Conservation (phyloP, 1,140 invertebrate genomes). For the Eubasilissa regina region DNA sequence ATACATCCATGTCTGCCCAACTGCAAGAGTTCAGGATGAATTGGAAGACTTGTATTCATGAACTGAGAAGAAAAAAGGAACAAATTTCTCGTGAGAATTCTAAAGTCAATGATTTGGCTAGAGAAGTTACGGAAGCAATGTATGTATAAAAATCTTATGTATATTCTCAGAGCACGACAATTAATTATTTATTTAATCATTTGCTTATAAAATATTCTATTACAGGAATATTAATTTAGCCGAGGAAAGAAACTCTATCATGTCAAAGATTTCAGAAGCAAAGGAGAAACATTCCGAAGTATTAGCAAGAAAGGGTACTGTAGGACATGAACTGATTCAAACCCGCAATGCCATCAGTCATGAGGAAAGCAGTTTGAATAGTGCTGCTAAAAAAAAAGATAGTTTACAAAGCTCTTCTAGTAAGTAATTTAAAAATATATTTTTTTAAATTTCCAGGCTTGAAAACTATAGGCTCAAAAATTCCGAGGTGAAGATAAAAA, state of each 20-base stretch:
- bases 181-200: no score
- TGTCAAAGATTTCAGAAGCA: conserved; percentile 62
- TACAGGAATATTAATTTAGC: conserved; percentile 47
- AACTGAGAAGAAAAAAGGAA: conserved; percentile 62
- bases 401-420: conserved; percentile 43
- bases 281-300: conserved; percentile 63
- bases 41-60: conserved; percentile 48
- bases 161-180: conserved; percentile 2
- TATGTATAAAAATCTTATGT: conserved; percentile 43
- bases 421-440: conserved; percentile 39
- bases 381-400: conserved; percentile 17
- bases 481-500: no score
- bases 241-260: conserved; percentile 64
- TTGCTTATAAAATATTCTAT: no score
- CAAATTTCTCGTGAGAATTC: conserved; percentile 62
- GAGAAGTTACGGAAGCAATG: conserved; percentile 62
- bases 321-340: conserved; percentile 49
- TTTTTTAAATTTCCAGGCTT: no score
- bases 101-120: conserved; percentile 63
- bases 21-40: conserved; percentile 33
- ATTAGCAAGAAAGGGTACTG: conserved; percentile 42
- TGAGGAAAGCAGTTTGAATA: conserved; percentile 24
- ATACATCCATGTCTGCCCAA: background rate
- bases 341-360: conserved; percentile 45
- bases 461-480: no score